These are phyloP conservation scores for Drosophila cognata DNA, from an alignment of 2,888 invertebrate species.

Conservation along the genomic window DNA sequence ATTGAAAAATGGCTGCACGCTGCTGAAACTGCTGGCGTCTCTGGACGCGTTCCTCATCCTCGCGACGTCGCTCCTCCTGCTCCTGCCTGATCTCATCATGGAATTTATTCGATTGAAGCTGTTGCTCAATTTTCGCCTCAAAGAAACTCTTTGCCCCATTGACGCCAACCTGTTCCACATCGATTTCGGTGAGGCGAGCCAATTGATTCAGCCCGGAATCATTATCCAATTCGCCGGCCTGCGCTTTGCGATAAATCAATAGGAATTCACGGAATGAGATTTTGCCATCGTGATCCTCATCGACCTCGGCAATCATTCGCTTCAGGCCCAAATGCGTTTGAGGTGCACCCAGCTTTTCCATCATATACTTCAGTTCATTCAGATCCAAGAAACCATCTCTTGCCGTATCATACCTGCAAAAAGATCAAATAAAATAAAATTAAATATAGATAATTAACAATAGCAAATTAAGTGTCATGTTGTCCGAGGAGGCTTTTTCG, in stretches of 20 bases:
- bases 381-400: slow-evolving; percentile 95
- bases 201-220: slow-evolving; percentile 95
- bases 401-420: slow-evolving; percentile 94
- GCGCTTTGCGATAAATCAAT: slow-evolving; percentile 93
- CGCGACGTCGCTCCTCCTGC: slow-evolving; percentile 93
- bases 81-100: slow-evolving; percentile 96
- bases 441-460: slow-evolving; percentile 21
- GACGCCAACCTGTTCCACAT: slow-evolving; percentile 97
- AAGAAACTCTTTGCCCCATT: slow-evolving; percentile 98
- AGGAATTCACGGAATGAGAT: slow-evolving; percentile 96
- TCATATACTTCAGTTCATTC: slow-evolving; percentile 96
- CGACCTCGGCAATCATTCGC: slow-evolving; percentile 96
- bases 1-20: slow-evolving; percentile 93
- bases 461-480: slow-evolving; percentile 11
- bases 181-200: slow-evolving; percentile 94
- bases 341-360: slow-evolving; percentile 97
- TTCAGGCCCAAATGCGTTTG: slow-evolving; percentile 98
- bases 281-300: slow-evolving; percentile 93
- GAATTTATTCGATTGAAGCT: slow-evolving; percentile 93
- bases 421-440: not conserved
- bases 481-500: slow-evolving; percentile 5
- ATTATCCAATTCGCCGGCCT: slow-evolving; percentile 94
- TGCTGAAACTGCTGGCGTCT: slow-evolving; percentile 94
- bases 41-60: slow-evolving; percentile 93
- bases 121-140: slow-evolving; percentile 97